phyloP scores from a whole-genome alignment of 2,797 vertebrate species.

The Enteromius argenteus region DNA sequence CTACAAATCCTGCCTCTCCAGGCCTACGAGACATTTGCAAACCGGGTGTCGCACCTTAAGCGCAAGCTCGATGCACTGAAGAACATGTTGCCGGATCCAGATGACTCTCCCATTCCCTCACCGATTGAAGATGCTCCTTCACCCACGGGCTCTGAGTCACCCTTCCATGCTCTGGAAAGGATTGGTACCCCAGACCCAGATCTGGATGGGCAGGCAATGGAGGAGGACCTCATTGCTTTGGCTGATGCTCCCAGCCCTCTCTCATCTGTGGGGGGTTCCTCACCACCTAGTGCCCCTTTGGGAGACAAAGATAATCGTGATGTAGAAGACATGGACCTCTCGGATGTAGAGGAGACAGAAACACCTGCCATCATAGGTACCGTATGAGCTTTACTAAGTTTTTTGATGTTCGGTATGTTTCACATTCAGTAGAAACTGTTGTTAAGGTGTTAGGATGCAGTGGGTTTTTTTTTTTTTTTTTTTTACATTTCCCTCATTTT shows the following conservation, averaged over 20 bases:
- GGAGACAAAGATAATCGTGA: conserved; percentile 87
- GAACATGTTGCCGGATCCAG: conserved; percentile 87
- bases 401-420: not conserved
- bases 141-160: conserved; percentile 94
- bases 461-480: not conserved
- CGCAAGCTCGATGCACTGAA: conserved; percentile 95
- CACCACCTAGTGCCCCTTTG: conserved; percentile 45
- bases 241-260: conserved; percentile 74
- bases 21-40: conserved; percentile 98
- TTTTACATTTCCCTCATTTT: not conserved
- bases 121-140: conserved; percentile 94
- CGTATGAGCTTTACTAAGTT: not conserved
- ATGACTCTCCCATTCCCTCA: conserved; percentile 96
- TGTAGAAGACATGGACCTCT: conserved; percentile 98
- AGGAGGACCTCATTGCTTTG: conserved; percentile 71
- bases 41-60: conserved; percentile 93
- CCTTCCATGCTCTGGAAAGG: conserved; percentile 82
- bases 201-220: conserved; percentile 78
- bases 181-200: conserved; percentile 64
- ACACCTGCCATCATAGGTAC: conserved; percentile 86
- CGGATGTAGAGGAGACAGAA: conserved; percentile 86
- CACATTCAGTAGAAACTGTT: not conserved
- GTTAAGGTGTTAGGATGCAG: not conserved
- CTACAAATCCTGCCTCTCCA: conserved; percentile 59
- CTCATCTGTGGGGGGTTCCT: conserved; percentile 74